Evolutionary conservation across 2,113 vertebrate species (phyloP).

Genomic region (Petaurus breviceps): DNA sequence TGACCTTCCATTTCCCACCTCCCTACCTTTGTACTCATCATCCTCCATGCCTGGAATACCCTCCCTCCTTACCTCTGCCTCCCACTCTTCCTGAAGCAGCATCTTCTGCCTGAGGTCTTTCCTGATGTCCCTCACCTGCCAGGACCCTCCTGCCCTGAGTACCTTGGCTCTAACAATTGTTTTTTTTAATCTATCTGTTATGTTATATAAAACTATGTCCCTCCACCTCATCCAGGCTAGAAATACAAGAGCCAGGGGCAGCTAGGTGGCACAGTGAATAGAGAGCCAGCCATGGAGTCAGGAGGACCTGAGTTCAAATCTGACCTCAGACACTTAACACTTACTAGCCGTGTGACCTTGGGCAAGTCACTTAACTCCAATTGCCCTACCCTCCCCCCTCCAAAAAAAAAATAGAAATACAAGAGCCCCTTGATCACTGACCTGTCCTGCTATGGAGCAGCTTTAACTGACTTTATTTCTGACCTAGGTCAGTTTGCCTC

Average conservation of each 20-base stretch:
- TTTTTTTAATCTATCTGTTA: too few relatives aligned
- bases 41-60: neutral
- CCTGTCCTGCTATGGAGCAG: neutral
- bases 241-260: neutral
- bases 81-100: too few relatives aligned
- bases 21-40: neutral
- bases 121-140: neutral
- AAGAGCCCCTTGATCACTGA: neutral
- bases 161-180: too few relatives aligned
- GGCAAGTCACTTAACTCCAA: too few relatives aligned
- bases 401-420: too few relatives aligned
- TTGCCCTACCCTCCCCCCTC: too few relatives aligned
- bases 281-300: too few relatives aligned
- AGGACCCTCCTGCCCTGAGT: neutral
- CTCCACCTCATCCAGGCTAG: neutral
- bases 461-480: neutral
- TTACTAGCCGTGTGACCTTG: too few relatives aligned
- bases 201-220: neutral
- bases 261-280: too few relatives aligned
- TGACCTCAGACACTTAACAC: too few relatives aligned
- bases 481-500: neutral
- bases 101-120: neutral
- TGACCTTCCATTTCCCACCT: neutral
- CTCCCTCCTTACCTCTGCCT: neutral
- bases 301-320: too few relatives aligned